A percentile compares a stretch with the other conserved stretches of the same genome.
Conservation (phyloP, 2,888 invertebrate species). For the Acronicta leporina region DNA sequence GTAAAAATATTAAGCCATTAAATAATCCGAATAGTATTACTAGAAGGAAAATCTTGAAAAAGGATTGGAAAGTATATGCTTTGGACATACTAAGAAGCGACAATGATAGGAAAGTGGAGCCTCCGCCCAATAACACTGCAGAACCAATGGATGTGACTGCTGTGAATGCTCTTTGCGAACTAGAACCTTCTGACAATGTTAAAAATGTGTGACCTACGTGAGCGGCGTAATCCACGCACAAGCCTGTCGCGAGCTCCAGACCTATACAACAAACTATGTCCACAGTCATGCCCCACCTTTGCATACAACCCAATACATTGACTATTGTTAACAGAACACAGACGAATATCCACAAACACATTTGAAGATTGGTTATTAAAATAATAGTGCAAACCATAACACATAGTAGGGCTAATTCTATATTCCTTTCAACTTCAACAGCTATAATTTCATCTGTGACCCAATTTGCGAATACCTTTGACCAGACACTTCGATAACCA, state of each 20-base stretch:
- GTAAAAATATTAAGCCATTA: conserved; percentile 93
- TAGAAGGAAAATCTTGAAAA: conserved; percentile 93
- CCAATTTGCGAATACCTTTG: conserved; percentile 93
- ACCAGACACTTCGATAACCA: conserved; percentile 91
- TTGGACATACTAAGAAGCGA: conserved; percentile 92
- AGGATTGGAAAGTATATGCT: conserved; percentile 93
- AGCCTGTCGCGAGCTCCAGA: conserved; percentile 93
- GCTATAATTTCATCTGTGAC: conserved; percentile 94
- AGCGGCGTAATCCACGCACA: conserved; percentile 95
- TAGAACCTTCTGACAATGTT: conserved; percentile 87
- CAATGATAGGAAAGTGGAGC: conserved; percentile 93
- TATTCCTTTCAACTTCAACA: conserved; percentile 93
- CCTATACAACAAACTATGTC: conserved; percentile 95
- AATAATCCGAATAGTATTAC: conserved; percentile 94
- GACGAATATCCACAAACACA: conserved; percentile 93
- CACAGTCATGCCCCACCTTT: conserved; percentile 94
- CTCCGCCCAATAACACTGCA: conserved; percentile 93
- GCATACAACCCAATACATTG: conserved; percentile 94
- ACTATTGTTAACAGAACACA: conserved; percentile 93
- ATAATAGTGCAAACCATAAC: conserved; percentile 94
- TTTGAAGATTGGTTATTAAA: conserved; percentile 93
- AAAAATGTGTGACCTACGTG: conserved; percentile 95
- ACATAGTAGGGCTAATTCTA: conserved; percentile 92
- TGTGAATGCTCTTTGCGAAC: conserved; percentile 89
- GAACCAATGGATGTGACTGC: conserved; percentile 93